These are phyloP conservation scores for Branchipolynoe longqiensis DNA, from an alignment of 2,888 invertebrate genomes.

Conservation along the genomic window DNA sequence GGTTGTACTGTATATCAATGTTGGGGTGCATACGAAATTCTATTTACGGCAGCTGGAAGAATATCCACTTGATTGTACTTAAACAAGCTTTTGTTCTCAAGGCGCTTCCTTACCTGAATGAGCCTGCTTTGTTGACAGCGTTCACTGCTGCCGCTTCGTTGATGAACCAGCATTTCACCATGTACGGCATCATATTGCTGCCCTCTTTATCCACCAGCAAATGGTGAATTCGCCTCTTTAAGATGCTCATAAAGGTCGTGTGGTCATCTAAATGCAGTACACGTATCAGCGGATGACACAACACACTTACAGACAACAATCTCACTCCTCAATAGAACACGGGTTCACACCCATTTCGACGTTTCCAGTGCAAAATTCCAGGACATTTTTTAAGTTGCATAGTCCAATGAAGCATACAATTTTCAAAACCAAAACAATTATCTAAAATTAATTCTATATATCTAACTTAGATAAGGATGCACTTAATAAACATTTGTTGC, in stretches of 20 bases:
- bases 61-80: too few relatives aligned
- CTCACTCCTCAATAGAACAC: too few relatives aligned
- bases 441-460: too few relatives aligned
- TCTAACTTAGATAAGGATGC: too few relatives aligned
- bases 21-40: too few relatives aligned
- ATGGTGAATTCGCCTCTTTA: conserved; percentile 66
- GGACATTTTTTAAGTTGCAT: too few relatives aligned
- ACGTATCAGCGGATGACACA: background rate
- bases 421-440: too few relatives aligned
- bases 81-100: background rate
- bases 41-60: too few relatives aligned
- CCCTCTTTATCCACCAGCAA: conserved; percentile 73
- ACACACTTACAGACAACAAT: background rate
- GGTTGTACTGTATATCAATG: too few relatives aligned
- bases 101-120: conserved; percentile 68
- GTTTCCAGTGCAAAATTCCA: background rate
- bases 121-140: conserved; percentile 73
- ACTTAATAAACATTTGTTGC: too few relatives aligned
- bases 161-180: conserved; percentile 69
- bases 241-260: background rate
- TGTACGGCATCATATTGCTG: conserved; percentile 44
- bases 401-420: too few relatives aligned
- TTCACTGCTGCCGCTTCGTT: conserved; percentile 73
- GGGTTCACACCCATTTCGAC: too few relatives aligned
- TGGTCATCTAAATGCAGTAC: background rate